phyloP scores from a whole-genome alignment of 2,113 vertebrate genomes.

The Xiphophorus maculatus region DNA sequence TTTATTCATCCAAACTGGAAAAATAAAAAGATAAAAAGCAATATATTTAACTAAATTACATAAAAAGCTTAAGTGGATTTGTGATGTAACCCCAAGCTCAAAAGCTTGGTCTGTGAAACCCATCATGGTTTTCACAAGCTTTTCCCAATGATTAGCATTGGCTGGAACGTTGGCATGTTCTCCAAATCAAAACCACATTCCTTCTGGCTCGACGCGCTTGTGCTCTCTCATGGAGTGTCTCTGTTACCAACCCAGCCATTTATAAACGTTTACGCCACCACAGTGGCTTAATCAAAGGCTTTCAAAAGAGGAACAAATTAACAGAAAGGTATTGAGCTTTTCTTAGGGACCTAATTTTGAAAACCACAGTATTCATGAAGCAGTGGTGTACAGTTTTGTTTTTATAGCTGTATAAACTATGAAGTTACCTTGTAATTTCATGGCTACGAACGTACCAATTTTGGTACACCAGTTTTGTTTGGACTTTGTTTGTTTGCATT shows the following conservation, averaged over 20 bases:
- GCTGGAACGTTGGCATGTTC: conserved; percentile 55
- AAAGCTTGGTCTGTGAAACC: conserved; percentile 70
- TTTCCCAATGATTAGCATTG: conserved; percentile 65
- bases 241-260: conserved; percentile 66
- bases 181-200: conserved; percentile 64
- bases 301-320: conserved; percentile 71
- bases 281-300: conserved; percentile 70
- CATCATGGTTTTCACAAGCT: conserved; percentile 75
- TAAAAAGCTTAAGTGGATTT: conserved; percentile 68
- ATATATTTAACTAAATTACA: conserved; percentile 73
- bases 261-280: conserved; percentile 71
- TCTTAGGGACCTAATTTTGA: conserved; percentile 80
- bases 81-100: conserved; percentile 54
- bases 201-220: conserved; percentile 51
- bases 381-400: conserved; percentile 83
- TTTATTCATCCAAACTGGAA: conserved; percentile 43
- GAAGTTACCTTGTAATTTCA: conserved; percentile 88
- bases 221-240: conserved; percentile 60
- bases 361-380: conserved; percentile 77
- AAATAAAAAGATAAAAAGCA: conserved; percentile 67
- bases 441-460: conserved; percentile 80
- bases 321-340: conserved; percentile 77
- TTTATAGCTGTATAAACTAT: conserved; percentile 84
- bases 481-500: conserved; percentile 86
- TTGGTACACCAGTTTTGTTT: conserved; percentile 82